Conservation (phyloP, 2,113 vertebrate species). For the Rhinichthys klamathensis region DNA sequence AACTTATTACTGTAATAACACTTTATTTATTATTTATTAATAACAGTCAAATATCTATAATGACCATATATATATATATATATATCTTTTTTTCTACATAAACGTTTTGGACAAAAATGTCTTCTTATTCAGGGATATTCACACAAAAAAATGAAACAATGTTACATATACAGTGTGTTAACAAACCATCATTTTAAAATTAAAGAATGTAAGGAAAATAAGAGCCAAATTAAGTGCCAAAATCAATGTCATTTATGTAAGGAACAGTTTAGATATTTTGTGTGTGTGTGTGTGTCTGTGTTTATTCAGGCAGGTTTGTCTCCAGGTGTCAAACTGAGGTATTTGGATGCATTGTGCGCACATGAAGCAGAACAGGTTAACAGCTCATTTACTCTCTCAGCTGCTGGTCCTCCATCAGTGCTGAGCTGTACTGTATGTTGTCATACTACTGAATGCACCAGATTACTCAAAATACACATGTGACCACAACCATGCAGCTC, state of each 20-base stretch:
- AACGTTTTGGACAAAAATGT: not conserved
- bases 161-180: not conserved
- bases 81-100: not conserved
- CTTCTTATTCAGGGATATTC: not conserved
- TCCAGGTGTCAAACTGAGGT: constrained; percentile 9
- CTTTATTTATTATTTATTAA: no score
- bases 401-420: constrained; percentile 48
- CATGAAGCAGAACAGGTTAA: constrained; percentile 34
- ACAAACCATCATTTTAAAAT: not conserved
- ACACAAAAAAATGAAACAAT: not conserved
- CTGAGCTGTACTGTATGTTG: constrained; percentile 46
- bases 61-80: not conserved
- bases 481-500: constrained; percentile 4
- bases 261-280: not conserved
- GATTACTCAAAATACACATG: constrained; percentile 59
- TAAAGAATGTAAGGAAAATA: not conserved
- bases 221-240: not conserved
- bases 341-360: not conserved
- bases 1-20: not conserved
- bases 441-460: constrained; percentile 42
- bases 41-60: not conserved
- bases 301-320: not conserved
- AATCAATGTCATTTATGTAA: not conserved
- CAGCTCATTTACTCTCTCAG: constrained; percentile 34
- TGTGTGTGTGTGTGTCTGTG: not conserved